Evolutionary conservation across 2,797 vertebrate genomes (phyloP), one percentile per base, ranked within the genome.

Genomic region (Myotis planiceps): DNA sequence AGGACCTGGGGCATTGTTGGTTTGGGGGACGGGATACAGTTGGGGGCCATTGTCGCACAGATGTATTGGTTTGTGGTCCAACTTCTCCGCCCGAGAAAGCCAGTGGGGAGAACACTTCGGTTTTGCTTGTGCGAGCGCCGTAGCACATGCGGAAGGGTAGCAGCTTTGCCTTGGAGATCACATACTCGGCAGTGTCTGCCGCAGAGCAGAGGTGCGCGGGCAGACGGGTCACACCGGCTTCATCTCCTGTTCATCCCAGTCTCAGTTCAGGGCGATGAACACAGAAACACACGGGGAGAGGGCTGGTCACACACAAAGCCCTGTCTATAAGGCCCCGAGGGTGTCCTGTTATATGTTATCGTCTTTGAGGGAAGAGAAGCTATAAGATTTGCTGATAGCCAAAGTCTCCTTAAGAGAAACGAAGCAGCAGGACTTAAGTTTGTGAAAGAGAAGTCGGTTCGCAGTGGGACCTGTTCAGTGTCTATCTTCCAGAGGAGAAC

Each of bases 331-430:
- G 96, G 92, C 97, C 96, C 15, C 51, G 80, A 87, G 19, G 55
- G 49, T 4, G 37, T 37, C 0, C 91, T 55, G 76, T 92, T 98
- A 69, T 84, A 82, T 95, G 91, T 96, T 95, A 86, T 86, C 96
- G 93, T 96, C 97, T 94, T 88, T 93, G 96, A 97, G 96, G 89
- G 78, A 69, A 47, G 69, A 90, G 92, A 94, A 95, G 74, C 69
- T 84, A 0, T 75, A 88, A 83, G 96, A 94, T 95, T 96, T 97
- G 98, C 98, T 98, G 96, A 97, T 94, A 98, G 98, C 98, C 98
- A 98, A 98, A 99, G 98, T 96, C 60, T 97, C 74, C 58, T 97
- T 97, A 93, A 95, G 95, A 97, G 94, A 97, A 89, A 82, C 13
- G 55, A 96, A 98, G 93, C 96, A 47, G 55, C 27, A 21, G 49